phyloP scores from a whole-genome alignment of 2,888 invertebrate genomes.

The Xestia xanthographa region DNA sequence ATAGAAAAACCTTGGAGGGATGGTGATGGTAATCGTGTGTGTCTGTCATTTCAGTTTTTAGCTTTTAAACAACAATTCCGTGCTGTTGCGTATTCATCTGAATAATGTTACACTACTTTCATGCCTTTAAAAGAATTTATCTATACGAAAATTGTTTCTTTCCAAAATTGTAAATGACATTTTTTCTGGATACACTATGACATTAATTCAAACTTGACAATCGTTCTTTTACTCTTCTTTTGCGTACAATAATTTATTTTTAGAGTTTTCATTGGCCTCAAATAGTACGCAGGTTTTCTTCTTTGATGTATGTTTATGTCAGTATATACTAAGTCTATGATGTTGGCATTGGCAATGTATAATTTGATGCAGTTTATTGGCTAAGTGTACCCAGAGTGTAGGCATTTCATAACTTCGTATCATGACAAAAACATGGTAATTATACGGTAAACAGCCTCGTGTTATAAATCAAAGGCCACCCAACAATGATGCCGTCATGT shows the following conservation, averaged over 20 bases:
- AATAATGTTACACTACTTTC: slow-evolving; percentile 53
- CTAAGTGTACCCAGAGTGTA: neutral
- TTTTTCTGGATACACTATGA: slow-evolving; percentile 53
- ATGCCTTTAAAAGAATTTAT: slow-evolving; percentile 53
- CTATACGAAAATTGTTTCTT: slow-evolving; percentile 52
- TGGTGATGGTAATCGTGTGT: slow-evolving; percentile 47
- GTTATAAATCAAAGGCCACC: slow-evolving; percentile 62
- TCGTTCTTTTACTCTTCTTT: slow-evolving; percentile 41
- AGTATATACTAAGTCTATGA: too few relatives aligned
- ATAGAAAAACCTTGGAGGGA: slow-evolving; percentile 54
- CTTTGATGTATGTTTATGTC: slow-evolving; percentile 13
- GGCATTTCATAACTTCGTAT: neutral
- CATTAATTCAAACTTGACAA: slow-evolving; percentile 63
- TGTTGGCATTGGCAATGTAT: neutral
- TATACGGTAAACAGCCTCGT: slow-evolving; percentile 58
- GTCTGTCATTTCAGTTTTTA: slow-evolving; percentile 53
- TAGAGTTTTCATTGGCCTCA: neutral
- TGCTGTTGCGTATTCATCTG: slow-evolving; percentile 61
- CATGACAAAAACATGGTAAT: slow-evolving; percentile 29
- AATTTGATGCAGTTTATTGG: neutral
- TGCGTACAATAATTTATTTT: slow-evolving; percentile 25
- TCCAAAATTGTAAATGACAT: slow-evolving; percentile 50
- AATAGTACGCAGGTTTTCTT: slow-evolving; percentile 4
- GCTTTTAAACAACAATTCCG: slow-evolving; percentile 30
- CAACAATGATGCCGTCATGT: slow-evolving; percentile 59